Percentiles rank a stretch among this genome's conserved stretches.
Conservation (phyloP, 1,140 invertebrate species). For the Dinoponera quadriceps region DNA sequence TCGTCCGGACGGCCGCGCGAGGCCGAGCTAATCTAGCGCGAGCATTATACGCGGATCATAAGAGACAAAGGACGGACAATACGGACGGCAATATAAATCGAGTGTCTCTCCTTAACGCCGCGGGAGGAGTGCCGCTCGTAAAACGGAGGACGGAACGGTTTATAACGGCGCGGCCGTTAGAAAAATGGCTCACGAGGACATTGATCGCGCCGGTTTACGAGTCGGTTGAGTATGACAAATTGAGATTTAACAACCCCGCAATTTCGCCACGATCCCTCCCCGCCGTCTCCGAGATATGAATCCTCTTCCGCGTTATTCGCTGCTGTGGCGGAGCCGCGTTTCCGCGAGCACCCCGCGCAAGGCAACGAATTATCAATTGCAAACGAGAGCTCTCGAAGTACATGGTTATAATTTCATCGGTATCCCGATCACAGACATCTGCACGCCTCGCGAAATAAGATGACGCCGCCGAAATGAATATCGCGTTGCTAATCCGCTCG, state of each 20-base stretch:
- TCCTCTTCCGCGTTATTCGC: constrained; percentile 3
- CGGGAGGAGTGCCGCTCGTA: constrained; percentile 57
- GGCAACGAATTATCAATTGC: too few species aligned
- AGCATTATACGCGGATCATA: neutral
- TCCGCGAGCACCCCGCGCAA: too few species aligned
- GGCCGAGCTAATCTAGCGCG: constrained; percentile 28
- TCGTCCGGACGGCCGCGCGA: neutral
- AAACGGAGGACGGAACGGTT: constrained; percentile 51
- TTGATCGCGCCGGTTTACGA: constrained; percentile 50
- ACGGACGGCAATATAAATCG: constrained; percentile 58
- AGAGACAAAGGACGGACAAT: constrained; percentile 7
- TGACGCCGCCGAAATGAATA: constrained; percentile 16
- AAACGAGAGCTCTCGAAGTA: too few species aligned
- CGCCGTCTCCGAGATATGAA: constrained; percentile 1
- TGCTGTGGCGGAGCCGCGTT: neutral
- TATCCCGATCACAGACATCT: neutral
- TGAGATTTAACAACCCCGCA: constrained; percentile 62
- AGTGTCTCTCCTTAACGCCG: constrained; percentile 46
- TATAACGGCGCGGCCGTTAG: constrained; percentile 64
- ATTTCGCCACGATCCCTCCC: constrained; percentile 20
- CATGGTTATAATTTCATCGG: neutral
- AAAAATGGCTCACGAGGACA: constrained; percentile 65
- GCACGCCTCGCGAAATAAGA: neutral
- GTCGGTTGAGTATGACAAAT: constrained; percentile 63
- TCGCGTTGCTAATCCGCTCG: constrained; percentile 24